A percentile compares a stretch with the other conserved stretches of the same genome.
Evolutionary conservation across 2,113 vertebrate species (phyloP).

Genomic region (Camelus bactrianus): DNA sequence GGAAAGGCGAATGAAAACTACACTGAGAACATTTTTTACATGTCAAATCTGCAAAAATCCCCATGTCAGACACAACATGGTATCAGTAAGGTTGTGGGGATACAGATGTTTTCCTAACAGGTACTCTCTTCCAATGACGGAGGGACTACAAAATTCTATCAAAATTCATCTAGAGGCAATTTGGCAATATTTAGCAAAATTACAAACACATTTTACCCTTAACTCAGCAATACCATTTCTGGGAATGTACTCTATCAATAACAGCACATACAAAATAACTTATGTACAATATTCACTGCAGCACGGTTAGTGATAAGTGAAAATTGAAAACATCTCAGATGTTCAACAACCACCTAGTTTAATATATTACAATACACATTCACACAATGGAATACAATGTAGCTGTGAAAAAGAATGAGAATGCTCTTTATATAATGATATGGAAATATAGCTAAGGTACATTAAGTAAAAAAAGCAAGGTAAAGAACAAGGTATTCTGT

Average conservation of each 20-base stretch:
- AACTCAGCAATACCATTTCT: neutral
- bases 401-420: neutral
- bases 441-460: neutral
- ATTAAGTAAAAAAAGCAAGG: neutral
- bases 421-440: neutral
- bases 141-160: neutral
- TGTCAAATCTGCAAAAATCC: neutral
- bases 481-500: neutral
- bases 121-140: neutral
- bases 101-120: neutral
- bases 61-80: neutral
- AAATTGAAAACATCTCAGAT: neutral
- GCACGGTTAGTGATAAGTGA: neutral
- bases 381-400: neutral
- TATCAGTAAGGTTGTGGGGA: neutral
- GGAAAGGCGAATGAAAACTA: slow-evolving; percentile 11
- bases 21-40: neutral
- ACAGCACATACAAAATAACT: neutral
- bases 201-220: neutral
- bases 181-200: neutral
- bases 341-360: neutral
- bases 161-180: neutral
- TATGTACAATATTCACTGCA: neutral
- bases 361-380: neutral
- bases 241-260: neutral